These are phyloP conservation scores for Drosophila parvula DNA, from an alignment of 1,140 invertebrate species.

Conservation along the genomic window DNA sequence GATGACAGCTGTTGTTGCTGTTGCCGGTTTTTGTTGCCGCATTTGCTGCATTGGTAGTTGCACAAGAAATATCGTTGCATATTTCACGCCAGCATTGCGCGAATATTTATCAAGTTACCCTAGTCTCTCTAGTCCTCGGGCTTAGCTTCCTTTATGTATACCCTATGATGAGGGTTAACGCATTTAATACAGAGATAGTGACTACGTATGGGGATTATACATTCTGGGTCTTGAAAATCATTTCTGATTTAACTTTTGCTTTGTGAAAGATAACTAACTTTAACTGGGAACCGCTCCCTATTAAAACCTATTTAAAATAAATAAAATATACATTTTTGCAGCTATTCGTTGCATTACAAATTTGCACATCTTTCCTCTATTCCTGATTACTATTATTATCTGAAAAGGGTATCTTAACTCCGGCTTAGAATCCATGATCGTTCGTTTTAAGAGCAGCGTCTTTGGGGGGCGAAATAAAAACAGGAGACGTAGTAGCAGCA, in stretches of 20 bases:
- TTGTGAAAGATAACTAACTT: neutral
- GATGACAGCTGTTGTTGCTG: conserved; percentile 40
- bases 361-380: neutral
- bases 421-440: neutral
- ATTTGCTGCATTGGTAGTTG: conserved; percentile 25
- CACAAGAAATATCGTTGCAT: conserved; percentile 64
- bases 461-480: conserved; percentile 22
- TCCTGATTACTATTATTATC: neutral
- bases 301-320: neutral
- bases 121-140: conserved; percentile 23
- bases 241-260: neutral
- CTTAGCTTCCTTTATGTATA: conserved; percentile 10
- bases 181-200: neutral
- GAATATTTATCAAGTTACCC: conserved; percentile 60
- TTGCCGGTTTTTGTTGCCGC: neutral
- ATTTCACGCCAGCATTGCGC: conserved; percentile 55
- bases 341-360: neutral
- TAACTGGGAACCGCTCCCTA: no score
- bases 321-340: neutral
- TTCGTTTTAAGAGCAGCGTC: conserved; percentile 18
- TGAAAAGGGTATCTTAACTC: conserved; percentile 4
- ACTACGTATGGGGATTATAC: neutral
- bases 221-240: neutral
- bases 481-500: conserved; percentile 1
- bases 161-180: neutral